phyloP scores from a whole-genome alignment of 2,797 vertebrate species.

The Anabacerthia variegaticeps region DNA sequence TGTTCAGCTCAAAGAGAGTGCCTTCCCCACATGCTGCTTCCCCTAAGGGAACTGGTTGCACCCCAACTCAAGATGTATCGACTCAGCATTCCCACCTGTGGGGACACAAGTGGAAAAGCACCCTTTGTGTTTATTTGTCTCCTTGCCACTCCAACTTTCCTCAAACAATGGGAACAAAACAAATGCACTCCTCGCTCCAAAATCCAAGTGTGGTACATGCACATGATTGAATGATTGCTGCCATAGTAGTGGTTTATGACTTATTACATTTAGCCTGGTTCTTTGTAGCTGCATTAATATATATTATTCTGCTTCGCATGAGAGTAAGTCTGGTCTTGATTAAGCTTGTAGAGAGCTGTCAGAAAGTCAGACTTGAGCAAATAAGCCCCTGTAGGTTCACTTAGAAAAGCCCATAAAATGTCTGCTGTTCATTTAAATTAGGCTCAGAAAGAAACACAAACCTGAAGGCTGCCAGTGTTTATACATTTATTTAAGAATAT shows the following conservation, averaged over 20 bases:
- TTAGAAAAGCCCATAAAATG: slow-evolving; percentile 62
- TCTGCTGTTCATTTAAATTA: slow-evolving; percentile 67
- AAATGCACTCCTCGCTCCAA: slow-evolving; percentile 24
- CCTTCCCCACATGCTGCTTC: rapidly evolving
- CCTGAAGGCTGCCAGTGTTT: slow-evolving; percentile 61
- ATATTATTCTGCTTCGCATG: slow-evolving; percentile 46
- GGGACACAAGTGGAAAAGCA: neutral
- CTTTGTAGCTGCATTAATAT: slow-evolving; percentile 30
- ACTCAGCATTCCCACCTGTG: neutral
- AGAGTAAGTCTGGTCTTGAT: slow-evolving; percentile 72
- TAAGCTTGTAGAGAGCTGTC: slow-evolving; percentile 58
- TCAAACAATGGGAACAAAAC: neutral
- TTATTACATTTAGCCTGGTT: slow-evolving; percentile 60
- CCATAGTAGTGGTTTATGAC: slow-evolving; percentile 5
- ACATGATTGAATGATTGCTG: neutral
- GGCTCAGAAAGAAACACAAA: slow-evolving; percentile 63
- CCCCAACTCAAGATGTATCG: neutral
- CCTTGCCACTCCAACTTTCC: neutral
- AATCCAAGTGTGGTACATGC: neutral
- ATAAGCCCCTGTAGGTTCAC: slow-evolving; percentile 69
- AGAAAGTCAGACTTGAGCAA: slow-evolving; percentile 54
- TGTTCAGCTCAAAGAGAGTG: neutral
- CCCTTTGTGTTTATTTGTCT: neutral
- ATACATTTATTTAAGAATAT: slow-evolving; percentile 51
- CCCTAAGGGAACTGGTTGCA: too few relatives aligned